phyloP scores from a whole-genome alignment of 2,113 vertebrate species.

The Eulemur rufifrons region DNA sequence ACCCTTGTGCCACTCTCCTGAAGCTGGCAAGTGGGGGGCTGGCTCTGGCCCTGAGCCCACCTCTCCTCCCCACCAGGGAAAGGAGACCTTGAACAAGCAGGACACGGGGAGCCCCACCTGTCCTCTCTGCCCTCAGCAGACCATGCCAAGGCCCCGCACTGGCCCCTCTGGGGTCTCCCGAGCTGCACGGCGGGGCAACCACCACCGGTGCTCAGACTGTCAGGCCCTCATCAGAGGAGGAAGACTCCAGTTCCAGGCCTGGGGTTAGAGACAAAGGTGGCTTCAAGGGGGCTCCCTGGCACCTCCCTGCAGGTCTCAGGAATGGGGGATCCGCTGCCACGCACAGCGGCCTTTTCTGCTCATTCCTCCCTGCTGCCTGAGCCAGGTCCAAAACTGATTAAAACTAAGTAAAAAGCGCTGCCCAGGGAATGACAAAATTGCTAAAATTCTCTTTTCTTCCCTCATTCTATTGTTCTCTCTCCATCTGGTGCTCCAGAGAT shows the following conservation, averaged over 20 bases:
- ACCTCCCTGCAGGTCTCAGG: not conserved
- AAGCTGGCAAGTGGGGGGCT: not conserved
- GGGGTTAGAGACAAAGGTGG: conserved; percentile 1
- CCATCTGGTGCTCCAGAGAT: conserved; percentile 82
- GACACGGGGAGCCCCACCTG: not conserved
- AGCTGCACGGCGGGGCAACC: not conserved
- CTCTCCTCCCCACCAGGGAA: not conserved
- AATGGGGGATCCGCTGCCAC: conserved; percentile 22
- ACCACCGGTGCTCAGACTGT: not conserved
- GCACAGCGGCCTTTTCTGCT: conserved; percentile 23
- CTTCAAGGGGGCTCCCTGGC: not conserved
- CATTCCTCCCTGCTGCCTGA: conserved; percentile 15
- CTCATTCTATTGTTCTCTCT: conserved; percentile 77
- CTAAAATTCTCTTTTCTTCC: conserved; percentile 77
- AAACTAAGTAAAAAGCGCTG: conserved; percentile 77
- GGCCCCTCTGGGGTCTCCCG: not conserved
- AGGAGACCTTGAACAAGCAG: not conserved
- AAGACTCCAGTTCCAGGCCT: not conserved
- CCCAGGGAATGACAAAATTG: conserved; percentile 79
- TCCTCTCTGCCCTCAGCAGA: not conserved
- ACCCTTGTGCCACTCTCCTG: not conserved
- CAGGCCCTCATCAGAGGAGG: not conserved
- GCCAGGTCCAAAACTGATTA: conserved; percentile 76
- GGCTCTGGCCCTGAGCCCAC: not conserved
- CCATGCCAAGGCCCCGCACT: not conserved